Base-by-base conservation (phyloP, 2,888 invertebrate genomes). In the Ceramica pisi region DNA sequence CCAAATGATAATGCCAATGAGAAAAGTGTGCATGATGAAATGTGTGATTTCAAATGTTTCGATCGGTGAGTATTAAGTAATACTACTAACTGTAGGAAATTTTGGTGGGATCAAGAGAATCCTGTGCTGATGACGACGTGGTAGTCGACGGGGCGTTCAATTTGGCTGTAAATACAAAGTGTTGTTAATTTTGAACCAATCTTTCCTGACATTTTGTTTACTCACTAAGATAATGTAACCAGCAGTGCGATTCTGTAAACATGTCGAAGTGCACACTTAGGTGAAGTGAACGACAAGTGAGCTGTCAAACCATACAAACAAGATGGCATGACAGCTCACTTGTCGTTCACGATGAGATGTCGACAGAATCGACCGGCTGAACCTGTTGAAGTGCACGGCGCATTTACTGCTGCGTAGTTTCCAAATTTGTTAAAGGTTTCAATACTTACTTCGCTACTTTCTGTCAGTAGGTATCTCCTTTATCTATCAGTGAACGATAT, bases 81-180 rank as follows among this genome's bases (percentile, higher is more conserved):
- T 35, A 38, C 62, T 67, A 91, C 94, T 92, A 88, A 95, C 95
- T 94, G 88, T 88, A 93, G 80, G 84, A 92, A 67, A 93, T 90
- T 86, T 95, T 95, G 67, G 90, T 90, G 35, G 93, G 90, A 41
- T 95, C 95, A 21, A 90, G 88, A 26, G 91, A 88, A 35, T 87
- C 86, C 46, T 92, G 92, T 7, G 90, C 87, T 10, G 88, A 86
- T 51, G 89, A 82, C 9, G 91, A 85, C 0, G 91, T 80, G 9
- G 90, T 88, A 0, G 90, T 84, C 19, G 91, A 84, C 71, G 90
- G 89, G 21, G 92, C 90, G 75, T 92, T 90, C 63, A 89, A 87
- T 88, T 95, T 95, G 38, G 94, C 95, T 95, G 90, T 61, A 91
- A 92, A 81, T 67, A 82, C 50, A 81, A 80, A 80, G 23, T 66